phyloP scores from a whole-genome alignment of 2,888 invertebrate species.

The Sinodicranocentrus sp. region DNA sequence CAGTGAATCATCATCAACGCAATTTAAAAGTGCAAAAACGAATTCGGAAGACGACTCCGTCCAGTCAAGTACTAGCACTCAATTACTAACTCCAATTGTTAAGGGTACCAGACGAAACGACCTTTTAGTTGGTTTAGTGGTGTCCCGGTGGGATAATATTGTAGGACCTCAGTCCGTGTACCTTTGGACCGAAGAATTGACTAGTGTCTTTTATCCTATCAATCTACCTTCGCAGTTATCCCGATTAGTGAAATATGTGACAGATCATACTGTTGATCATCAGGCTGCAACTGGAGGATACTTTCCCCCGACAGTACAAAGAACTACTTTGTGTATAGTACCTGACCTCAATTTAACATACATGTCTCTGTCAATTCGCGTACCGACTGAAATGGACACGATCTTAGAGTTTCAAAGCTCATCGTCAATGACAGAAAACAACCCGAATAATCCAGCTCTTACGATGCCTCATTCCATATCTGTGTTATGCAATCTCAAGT shows the following conservation, averaged over 20 bases:
- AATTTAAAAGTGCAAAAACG: neutral
- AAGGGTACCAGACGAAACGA: conserved; percentile 49
- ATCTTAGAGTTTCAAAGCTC: conserved; percentile 59
- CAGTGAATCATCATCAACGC: neutral
- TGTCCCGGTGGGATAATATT: conserved; percentile 76
- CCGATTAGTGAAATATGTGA: conserved; percentile 75
- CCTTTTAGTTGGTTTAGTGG: conserved; percentile 72
- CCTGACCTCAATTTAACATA: conserved; percentile 73
- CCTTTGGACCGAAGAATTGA: conserved; percentile 75
- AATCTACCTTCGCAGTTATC: conserved; percentile 65
- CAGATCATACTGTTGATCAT: conserved; percentile 76
- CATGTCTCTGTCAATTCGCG: conserved; percentile 74
- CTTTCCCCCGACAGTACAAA: conserved; percentile 69
- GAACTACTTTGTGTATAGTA: conserved; percentile 75
- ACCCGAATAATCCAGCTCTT: conserved; percentile 68
- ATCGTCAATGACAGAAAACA: conserved; percentile 46
- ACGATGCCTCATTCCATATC: conserved; percentile 76
- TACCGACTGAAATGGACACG: conserved; percentile 71
- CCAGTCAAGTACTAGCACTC: conserved; percentile 10
- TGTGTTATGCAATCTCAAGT: conserved; percentile 73
- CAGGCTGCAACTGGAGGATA: conserved; percentile 73
- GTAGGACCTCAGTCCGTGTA: conserved; percentile 76
- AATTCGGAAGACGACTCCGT: conserved; percentile 16
- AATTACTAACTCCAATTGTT: conserved; percentile 34
- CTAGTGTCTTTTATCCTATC: conserved; percentile 73